phyloP scores from a whole-genome alignment of 2,113 vertebrate species.

The Clupea harengus region DNA sequence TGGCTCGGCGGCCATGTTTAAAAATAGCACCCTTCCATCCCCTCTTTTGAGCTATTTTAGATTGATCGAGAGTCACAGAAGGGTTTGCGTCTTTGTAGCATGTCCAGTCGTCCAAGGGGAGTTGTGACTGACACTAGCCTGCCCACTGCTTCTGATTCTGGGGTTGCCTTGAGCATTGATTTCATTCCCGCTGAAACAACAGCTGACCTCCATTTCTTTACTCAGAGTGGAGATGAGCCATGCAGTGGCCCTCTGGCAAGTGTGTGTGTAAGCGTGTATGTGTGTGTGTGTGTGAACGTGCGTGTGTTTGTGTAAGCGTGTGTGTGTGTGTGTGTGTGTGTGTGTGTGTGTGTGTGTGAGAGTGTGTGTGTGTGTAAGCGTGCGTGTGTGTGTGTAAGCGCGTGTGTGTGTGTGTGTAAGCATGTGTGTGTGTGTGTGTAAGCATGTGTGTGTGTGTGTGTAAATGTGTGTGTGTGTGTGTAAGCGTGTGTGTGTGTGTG shows the following conservation, averaged over 20 bases:
- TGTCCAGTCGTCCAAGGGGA: constrained; percentile 27
- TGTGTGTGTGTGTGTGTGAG: too few species aligned
- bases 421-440: background rate
- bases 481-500: too few species aligned
- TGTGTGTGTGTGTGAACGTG: background rate
- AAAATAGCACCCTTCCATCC: background rate
- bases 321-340: background rate
- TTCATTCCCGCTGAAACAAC: constrained; percentile 6
- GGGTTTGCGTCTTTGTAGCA: background rate
- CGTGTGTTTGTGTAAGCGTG: too few species aligned
- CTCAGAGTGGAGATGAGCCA: background rate
- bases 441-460: background rate
- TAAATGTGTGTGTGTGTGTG: too few species aligned
- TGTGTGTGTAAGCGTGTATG: too few species aligned
- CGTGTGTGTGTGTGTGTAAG: too few species aligned
- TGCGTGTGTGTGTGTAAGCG: too few species aligned
- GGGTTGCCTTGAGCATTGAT: constrained; percentile 4
- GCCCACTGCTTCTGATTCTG: constrained; percentile 6
- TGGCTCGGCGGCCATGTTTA: background rate
- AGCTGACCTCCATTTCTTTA: constrained; percentile 32
- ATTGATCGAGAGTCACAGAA: background rate
- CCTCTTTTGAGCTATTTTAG: background rate
- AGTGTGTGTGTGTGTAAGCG: too few species aligned
- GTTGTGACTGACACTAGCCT: background rate
- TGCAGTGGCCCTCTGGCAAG: background rate